These are phyloP conservation scores for Melierax canorus DNA, from an alignment of 2,113 vertebrate species.

Conservation along the genomic window DNA sequence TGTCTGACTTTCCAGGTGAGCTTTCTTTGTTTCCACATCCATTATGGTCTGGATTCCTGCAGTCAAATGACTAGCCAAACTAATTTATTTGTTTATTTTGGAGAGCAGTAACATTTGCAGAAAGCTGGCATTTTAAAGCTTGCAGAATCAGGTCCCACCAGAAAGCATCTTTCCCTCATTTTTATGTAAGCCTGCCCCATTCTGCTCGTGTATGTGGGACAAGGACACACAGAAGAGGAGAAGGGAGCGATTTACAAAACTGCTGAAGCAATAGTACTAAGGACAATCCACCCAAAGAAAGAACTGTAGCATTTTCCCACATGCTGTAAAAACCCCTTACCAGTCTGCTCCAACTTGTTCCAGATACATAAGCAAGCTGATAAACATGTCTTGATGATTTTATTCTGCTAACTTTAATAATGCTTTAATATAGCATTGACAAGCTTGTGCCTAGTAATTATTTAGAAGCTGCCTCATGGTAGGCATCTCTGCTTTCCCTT, in stretches of 20 bases:
- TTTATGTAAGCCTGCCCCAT: background rate
- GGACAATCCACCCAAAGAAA: background rate
- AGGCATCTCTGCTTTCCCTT: too few relatives aligned
- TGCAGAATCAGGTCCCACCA: background rate
- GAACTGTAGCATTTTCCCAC: background rate
- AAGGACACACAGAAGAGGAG: background rate
- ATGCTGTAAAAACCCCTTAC: background rate
- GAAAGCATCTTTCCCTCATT: background rate
- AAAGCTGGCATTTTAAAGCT: background rate
- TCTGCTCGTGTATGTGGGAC: background rate
- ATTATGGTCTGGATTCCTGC: background rate
- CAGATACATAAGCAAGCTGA: slow-evolving; percentile 13
- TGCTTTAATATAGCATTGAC: background rate
- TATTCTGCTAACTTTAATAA: slow-evolving; percentile 37
- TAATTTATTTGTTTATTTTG: background rate
- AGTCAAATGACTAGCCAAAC: background rate
- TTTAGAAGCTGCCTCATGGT: slow-evolving; percentile 14
- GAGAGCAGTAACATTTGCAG: background rate
- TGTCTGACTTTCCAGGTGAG: background rate
- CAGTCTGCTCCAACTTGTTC: background rate
- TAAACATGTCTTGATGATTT: slow-evolving; percentile 8
- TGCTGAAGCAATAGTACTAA: background rate
- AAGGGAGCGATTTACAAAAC: background rate
- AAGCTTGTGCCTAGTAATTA: slow-evolving; percentile 5
- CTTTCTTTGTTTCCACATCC: background rate